A percentile compares a stretch with the other conserved stretches of the same genome.
Evolutionary conservation across 1,140 invertebrate genomes (phyloP).

Genomic region (Drosophila funebris): DNA sequence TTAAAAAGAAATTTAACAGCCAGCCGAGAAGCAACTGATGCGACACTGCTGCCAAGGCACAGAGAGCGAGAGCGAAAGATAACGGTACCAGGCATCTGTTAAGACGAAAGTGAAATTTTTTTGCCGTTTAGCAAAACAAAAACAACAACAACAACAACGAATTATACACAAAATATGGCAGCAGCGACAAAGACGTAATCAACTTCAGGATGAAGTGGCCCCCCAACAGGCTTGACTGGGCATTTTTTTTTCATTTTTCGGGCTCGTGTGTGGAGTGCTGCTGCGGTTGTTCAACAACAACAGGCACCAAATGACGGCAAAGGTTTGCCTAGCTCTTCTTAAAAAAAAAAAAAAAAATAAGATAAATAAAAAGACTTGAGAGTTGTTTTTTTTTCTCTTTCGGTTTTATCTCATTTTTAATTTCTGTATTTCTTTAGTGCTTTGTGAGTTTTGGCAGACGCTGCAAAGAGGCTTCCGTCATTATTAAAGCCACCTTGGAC

Average conservation of each 20-base stretch:
- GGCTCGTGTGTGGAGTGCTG: conserved; percentile 1
- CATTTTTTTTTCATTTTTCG: conserved; percentile 46
- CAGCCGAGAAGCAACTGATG: conserved; percentile 18
- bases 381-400: conserved; percentile 20
- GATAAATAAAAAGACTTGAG: conserved; percentile 4
- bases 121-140: conserved; percentile 22
- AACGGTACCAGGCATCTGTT: conserved; percentile 63
- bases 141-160: conserved; percentile 16
- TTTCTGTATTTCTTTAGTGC: conserved; percentile 29
- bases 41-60: conserved; percentile 29
- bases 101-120: conserved; percentile 76
- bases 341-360: conserved; percentile 4
- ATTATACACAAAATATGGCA: conserved; percentile 45
- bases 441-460: conserved; percentile 31
- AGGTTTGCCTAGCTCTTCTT: conserved; percentile 65
- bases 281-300: conserved; percentile 43
- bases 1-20: conserved; percentile 74
- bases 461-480: conserved; percentile 39
- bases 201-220: conserved; percentile 77
- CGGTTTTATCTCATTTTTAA: conserved; percentile 13
- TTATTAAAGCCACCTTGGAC: conserved; percentile 32
- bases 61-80: conserved; percentile 17
- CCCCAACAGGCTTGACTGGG: conserved; percentile 71
- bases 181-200: conserved; percentile 68
- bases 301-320: conserved; percentile 45